Conservation (phyloP, 2,797 vertebrate genomes). For the Phyllotis vaccarum region DNA sequence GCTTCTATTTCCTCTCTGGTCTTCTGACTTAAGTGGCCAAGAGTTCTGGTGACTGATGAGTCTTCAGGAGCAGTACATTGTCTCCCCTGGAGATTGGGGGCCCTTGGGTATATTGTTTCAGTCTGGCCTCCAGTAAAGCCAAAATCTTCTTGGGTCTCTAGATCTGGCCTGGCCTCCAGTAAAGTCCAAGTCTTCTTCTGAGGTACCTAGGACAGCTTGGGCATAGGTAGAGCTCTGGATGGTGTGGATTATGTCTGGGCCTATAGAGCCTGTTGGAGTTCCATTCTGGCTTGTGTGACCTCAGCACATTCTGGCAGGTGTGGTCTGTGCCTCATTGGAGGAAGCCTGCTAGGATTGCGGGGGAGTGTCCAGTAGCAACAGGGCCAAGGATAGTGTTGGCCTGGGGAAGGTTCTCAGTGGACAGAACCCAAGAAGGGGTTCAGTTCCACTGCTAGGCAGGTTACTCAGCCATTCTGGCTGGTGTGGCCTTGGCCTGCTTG, state of each 20-base stretch:
- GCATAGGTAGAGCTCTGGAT: background rate
- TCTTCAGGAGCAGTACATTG: background rate
- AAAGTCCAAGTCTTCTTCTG: background rate
- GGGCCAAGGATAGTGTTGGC: background rate
- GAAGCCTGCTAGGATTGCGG: background rate
- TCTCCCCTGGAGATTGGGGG: background rate
- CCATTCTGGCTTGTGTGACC: background rate
- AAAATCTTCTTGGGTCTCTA: too few species aligned
- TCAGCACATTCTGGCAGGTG: too few species aligned
- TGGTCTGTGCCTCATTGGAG: background rate
- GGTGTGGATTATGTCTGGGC: background rate
- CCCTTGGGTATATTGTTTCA: background rate
- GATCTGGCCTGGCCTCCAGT: background rate
- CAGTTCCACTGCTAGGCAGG: background rate
- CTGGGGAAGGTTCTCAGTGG: background rate
- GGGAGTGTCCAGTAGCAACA: background rate
- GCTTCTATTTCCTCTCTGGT: background rate
- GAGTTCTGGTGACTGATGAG: background rate
- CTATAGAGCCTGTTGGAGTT: background rate
- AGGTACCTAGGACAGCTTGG: background rate
- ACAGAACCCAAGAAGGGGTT: background rate
- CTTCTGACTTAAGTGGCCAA: background rate
- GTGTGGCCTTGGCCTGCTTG: background rate
- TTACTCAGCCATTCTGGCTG: background rate
- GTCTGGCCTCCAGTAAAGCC: too few species aligned